phyloP scores from a whole-genome alignment of 2,888 invertebrate species.

The Harpalus rufipes region DNA sequence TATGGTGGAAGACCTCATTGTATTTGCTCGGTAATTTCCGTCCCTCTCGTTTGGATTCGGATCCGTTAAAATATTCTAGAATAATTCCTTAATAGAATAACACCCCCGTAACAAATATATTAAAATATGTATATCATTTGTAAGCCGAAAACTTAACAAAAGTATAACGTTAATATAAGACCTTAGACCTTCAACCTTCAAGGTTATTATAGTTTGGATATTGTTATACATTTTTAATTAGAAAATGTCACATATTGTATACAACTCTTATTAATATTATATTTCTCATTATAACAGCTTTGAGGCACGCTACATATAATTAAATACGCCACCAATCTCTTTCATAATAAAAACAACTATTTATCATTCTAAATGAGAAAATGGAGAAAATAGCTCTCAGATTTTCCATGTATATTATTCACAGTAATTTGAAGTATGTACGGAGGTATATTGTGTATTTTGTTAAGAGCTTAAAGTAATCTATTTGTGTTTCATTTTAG shows the following conservation, averaged over 20 bases:
- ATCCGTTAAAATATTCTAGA: too few relatives aligned
- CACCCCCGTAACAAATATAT: too few relatives aligned
- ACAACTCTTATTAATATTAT: neutral
- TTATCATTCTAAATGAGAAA: slow-evolving; percentile 17
- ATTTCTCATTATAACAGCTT: too few relatives aligned
- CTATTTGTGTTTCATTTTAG: neutral
- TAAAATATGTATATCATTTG: too few relatives aligned
- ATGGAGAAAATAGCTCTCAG: neutral
- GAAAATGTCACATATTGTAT: slow-evolving; percentile 1
- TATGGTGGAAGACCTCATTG: too few relatives aligned
- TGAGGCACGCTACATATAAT: neutral
- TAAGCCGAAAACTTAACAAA: too few relatives aligned
- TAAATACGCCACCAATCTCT: neutral
- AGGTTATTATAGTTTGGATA: too few relatives aligned
- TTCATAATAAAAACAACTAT: slow-evolving; percentile 5
- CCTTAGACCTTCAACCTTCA: too few relatives aligned
- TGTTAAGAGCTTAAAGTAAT: neutral
- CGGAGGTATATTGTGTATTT: neutral
- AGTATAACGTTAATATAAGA: too few relatives aligned
- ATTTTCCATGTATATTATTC: neutral
- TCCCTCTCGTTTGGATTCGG: too few relatives aligned
- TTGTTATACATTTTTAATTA: neutral
- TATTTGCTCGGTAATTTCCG: too few relatives aligned
- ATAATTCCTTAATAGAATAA: too few relatives aligned
- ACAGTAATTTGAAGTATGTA: neutral